Base-by-base conservation (phyloP, 2,888 invertebrate species). In the Cheilosia vernalis region DNA sequence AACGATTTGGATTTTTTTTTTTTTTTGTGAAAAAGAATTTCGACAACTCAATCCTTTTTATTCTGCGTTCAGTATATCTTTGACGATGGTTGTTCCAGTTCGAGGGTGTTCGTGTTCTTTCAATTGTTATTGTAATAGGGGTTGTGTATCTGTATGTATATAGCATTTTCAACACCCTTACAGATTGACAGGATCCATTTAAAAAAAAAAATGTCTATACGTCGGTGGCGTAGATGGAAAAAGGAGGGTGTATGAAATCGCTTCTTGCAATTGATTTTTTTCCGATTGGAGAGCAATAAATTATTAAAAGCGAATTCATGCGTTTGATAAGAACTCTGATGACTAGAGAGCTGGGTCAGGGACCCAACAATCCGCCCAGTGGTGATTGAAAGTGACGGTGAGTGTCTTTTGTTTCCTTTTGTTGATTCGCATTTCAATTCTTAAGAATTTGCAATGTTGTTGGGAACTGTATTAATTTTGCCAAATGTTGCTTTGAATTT, bases 111-210 rank as follows among this genome's bases (percentile, higher is more conserved):
- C 33, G 33, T 33, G 27, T 27, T 33, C 33, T 10, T 33, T 33
- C 33, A 19, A 40, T 58, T 37, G 58, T 42, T 55, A 30, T 30
- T 15, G 27, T 51, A 24, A 17, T 27, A 55, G 55, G n/a, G 55
- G 21, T 17, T 4, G 33, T 19, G 42, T 42, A 21, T 21, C 9
- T 2, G 30, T 9, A 2, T 47, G 5, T 17, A 42, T n/a, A 60
- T 30, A 58, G 27, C 74, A 58, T 42, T 58, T 47, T 53, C 44
- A 44, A 69, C 69, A 63, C 49, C 61, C 70, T 76, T 64, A 37
- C 42, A 70, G 79, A 76, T 66, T 84, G 84, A 74, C 79, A 76
- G 70, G 74, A 79, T 74, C 49, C 69, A 79, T 69, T 76, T 73
- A 15, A 6, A 51, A 63, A 58, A 55, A 56, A 49, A n/a, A n/a